Percentiles rank a stretch among this genome's conserved stretches.
These are phyloP conservation scores for Pandemis heparana DNA, from an alignment of 2,888 invertebrate species.

Conservation along the genomic window DNA sequence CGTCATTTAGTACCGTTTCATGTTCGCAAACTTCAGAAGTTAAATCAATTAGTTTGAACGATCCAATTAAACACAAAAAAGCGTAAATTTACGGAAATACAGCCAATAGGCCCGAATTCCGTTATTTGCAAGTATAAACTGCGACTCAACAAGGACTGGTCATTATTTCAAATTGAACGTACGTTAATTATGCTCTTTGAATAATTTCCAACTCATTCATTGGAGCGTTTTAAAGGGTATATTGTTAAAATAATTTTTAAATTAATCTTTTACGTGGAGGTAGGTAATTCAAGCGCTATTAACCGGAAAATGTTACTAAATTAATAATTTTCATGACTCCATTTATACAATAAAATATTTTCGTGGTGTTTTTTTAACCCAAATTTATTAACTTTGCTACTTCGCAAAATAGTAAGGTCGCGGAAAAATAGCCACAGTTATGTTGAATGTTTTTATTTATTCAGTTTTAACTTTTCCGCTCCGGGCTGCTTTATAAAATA, in stretches of 20 bases:
- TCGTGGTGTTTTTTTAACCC: too few relatives aligned
- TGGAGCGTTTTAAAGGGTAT: background rate
- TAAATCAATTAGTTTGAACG: background rate
- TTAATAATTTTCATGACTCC: too few relatives aligned
- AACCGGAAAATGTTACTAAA: too few relatives aligned
- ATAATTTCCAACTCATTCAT: background rate
- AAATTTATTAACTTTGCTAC: too few relatives aligned
- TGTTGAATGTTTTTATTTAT: too few relatives aligned
- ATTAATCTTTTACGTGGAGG: background rate
- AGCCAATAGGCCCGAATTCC: slow-evolving; percentile 3
- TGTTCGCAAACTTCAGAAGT: background rate
- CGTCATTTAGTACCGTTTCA: background rate
- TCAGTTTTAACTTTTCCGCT: too few relatives aligned
- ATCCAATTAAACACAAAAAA: slow-evolving; percentile 29
- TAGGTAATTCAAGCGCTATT: too few relatives aligned
- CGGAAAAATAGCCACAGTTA: too few relatives aligned
- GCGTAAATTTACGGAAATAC: slow-evolving; percentile 22
- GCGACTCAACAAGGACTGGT: slow-evolving; percentile 6
- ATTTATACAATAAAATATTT: too few relatives aligned
- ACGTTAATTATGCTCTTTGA: slow-evolving; percentile 16
- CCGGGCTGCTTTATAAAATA: too few relatives aligned
- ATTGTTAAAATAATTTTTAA: background rate
- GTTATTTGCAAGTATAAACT: slow-evolving; percentile 32
- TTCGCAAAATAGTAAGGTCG: too few relatives aligned
- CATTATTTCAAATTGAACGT: slow-evolving; percentile 34